Percentiles rank a stretch among this genome's conserved stretches.
Conservation (phyloP, 2,888 invertebrate genomes). For the Oscheius sp. region DNA sequence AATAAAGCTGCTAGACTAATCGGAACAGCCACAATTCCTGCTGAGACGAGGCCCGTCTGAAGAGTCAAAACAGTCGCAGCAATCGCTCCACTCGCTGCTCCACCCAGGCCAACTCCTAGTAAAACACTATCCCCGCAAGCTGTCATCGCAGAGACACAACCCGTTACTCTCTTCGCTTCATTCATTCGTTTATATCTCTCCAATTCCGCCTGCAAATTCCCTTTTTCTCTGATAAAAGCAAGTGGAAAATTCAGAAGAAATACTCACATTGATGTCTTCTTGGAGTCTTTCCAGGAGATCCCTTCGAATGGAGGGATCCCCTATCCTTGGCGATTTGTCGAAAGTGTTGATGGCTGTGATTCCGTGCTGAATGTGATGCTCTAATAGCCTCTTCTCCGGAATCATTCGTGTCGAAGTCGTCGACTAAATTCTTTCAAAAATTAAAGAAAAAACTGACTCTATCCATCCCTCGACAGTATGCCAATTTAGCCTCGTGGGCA, state of each 20-base stretch:
- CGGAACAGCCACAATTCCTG: slow-evolving; percentile 68
- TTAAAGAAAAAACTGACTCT: slow-evolving; percentile 37
- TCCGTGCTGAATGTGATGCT: slow-evolving; percentile 60
- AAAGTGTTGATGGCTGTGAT: slow-evolving; percentile 64
- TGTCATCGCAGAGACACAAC: slow-evolving; percentile 57
- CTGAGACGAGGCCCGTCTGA: slow-evolving; percentile 62
- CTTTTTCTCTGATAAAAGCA: neutral
- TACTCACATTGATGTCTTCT: slow-evolving; percentile 65
- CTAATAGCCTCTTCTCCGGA: slow-evolving; percentile 63
- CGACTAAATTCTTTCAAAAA: slow-evolving; percentile 35
- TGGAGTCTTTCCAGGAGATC: slow-evolving; percentile 61
- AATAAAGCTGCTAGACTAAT: slow-evolving; percentile 62
- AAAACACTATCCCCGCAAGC: slow-evolving; percentile 68
- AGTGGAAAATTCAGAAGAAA: no score
- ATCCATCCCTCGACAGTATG: slow-evolving; percentile 66
- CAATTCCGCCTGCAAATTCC: slow-evolving; percentile 63
- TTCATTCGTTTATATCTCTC: slow-evolving; percentile 66
- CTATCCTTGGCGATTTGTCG: slow-evolving; percentile 66
- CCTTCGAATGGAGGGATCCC: slow-evolving; percentile 59
- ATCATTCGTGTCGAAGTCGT: slow-evolving; percentile 64
- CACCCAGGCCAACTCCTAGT: slow-evolving; percentile 62
- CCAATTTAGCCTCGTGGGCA: slow-evolving; percentile 62
- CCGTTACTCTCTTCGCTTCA: slow-evolving; percentile 65
- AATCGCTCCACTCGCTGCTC: slow-evolving; percentile 56
- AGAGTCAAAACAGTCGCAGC: slow-evolving; percentile 64